Evolutionary conservation across 2,113 vertebrate genomes (phyloP).

Genomic region (Passer montanus): DNA sequence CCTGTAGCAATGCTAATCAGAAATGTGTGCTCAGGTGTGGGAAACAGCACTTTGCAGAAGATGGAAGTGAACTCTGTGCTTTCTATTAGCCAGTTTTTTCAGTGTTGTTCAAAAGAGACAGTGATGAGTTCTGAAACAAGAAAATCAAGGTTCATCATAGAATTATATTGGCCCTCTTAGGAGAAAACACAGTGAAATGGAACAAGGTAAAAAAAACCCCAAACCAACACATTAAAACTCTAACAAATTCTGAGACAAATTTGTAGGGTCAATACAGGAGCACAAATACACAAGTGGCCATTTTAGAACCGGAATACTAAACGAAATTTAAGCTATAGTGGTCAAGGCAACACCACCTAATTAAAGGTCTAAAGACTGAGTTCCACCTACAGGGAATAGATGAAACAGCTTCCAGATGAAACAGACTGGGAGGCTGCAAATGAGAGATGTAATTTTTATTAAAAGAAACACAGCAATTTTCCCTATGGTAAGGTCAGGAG

Average conservation of each 20-base stretch:
- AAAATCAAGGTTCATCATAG: neutral
- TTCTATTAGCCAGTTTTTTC: neutral
- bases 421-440: slow-evolving; percentile 14
- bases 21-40: neutral
- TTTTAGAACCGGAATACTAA: slow-evolving; percentile 57
- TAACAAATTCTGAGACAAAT: slow-evolving; percentile 17
- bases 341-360: slow-evolving; percentile 62
- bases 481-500: slow-evolving; percentile 33
- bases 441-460: slow-evolving; percentile 48
- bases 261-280: slow-evolving; percentile 30
- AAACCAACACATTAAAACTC: neutral
- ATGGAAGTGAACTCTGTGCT: neutral
- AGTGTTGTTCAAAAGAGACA: neutral
- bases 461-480: slow-evolving; percentile 25
- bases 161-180: neutral
- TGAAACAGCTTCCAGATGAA: slow-evolving; percentile 43
- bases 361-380: slow-evolving; percentile 34
- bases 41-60: neutral
- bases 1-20: neutral
- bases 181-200: neutral
- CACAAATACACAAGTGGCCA: slow-evolving; percentile 3
- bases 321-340: slow-evolving; percentile 42
- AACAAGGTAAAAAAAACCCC: neutral
- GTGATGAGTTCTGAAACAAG: neutral
- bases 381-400: slow-evolving; percentile 33